phyloP scores from a whole-genome alignment of 2,797 vertebrate genomes.

The Otus scops region DNA sequence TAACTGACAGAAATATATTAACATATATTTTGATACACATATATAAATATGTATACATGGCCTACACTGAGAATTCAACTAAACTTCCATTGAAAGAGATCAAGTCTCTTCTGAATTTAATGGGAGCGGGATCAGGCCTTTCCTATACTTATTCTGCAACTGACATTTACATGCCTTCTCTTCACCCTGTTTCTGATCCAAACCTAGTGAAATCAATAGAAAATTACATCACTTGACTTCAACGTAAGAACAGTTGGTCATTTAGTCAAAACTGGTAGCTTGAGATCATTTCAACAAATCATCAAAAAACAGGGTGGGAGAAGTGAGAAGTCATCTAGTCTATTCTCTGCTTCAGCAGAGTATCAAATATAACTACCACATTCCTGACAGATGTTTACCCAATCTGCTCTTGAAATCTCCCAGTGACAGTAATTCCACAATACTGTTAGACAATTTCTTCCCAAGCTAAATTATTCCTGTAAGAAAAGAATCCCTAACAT shows the following conservation, averaged over 20 bases:
- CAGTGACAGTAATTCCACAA: not conserved
- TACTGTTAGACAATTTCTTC: not conserved
- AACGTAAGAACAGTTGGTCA: not conserved
- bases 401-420: slow-evolving; percentile 35
- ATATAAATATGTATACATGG: not conserved
- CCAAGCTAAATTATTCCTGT: not conserved
- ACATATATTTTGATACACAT: not conserved
- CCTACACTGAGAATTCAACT: not conserved
- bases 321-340: slow-evolving; percentile 38
- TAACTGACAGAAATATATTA: not conserved
- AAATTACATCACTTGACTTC: not conserved
- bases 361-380: slow-evolving; percentile 12
- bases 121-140: not conserved
- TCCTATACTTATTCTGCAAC: not conserved
- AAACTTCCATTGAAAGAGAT: not conserved
- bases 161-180: not conserved
- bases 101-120: not conserved
- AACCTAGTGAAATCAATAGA: not conserved
- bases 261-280: slow-evolving; percentile 19
- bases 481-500: not conserved
- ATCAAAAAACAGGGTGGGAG: slow-evolving; percentile 7
- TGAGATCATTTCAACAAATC: slow-evolving; percentile 25
- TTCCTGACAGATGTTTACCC: slow-evolving; percentile 52
- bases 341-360: slow-evolving; percentile 20
- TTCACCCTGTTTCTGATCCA: not conserved